phyloP scores from a whole-genome alignment of 2,888 invertebrate species.

The Andrena dorsata region DNA sequence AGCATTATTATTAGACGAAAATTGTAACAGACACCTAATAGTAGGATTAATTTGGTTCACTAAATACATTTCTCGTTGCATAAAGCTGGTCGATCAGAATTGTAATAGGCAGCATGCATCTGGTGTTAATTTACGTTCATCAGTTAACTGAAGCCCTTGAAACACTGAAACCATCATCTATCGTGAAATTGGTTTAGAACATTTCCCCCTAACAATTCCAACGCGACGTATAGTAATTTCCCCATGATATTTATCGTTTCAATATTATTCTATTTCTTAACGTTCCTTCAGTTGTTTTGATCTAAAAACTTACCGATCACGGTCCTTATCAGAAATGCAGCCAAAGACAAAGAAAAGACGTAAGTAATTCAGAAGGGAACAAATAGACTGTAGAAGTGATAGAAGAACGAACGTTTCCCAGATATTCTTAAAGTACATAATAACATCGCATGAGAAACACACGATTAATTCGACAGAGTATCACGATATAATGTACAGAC shows the following conservation, averaged over 20 bases:
- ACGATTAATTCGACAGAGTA: conserved; percentile 2
- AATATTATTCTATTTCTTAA: conserved; percentile 10
- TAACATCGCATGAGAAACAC: conserved; percentile 1
- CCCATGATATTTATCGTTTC: background rate
- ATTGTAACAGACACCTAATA: conserved; percentile 59
- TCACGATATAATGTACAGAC: background rate
- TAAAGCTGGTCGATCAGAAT: conserved; percentile 71
- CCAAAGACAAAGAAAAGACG: conserved; percentile 72
- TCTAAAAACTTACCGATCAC: conserved; percentile 80
- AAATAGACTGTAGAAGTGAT: conserved; percentile 40
- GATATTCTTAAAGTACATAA: conserved; percentile 11
- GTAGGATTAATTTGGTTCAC: conserved; percentile 70
- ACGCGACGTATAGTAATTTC: background rate
- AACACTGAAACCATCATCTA: conserved; percentile 38
- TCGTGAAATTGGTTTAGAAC: conserved; percentile 32
- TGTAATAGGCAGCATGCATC: conserved; percentile 79
- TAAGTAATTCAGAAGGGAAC: conserved; percentile 65
- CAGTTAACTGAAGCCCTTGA: conserved; percentile 47
- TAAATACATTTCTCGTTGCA: conserved; percentile 70
- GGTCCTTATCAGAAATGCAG: conserved; percentile 79
- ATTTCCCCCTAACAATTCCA: background rate
- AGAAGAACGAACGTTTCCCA: background rate
- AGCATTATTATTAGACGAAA: conserved; percentile 33
- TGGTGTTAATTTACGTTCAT: conserved; percentile 73
- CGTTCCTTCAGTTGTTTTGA: conserved; percentile 5